Conservation (phyloP, 2,797 vertebrate genomes). For the Enteromius argenteus region DNA sequence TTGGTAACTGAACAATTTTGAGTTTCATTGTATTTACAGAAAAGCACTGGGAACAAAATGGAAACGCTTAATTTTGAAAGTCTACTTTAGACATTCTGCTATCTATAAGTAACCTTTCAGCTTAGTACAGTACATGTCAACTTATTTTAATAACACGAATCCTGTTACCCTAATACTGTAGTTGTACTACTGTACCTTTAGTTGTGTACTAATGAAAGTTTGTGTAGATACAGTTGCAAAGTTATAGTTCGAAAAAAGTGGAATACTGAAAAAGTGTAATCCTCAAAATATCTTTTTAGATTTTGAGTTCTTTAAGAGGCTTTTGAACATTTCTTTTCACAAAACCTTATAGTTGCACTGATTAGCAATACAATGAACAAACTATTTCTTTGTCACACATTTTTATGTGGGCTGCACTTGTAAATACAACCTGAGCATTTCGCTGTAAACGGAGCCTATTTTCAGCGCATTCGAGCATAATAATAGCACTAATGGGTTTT, state of each 20-base stretch:
- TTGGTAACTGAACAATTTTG: not conserved
- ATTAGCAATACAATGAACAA: slow-evolving; percentile 15
- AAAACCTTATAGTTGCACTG: not conserved
- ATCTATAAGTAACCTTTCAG: not conserved
- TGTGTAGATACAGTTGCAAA: not conserved
- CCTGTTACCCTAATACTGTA: not conserved
- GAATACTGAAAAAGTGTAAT: not conserved
- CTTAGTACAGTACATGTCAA: not conserved
- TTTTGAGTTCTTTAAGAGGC: not conserved
- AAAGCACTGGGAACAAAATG: not conserved
- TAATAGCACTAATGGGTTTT: slow-evolving; percentile 14
- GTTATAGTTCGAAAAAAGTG: not conserved
- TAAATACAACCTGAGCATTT: not conserved
- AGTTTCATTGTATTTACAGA: not conserved
- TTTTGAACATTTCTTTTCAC: not conserved
- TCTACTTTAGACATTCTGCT: no score
- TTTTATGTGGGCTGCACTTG: slow-evolving; percentile 12
- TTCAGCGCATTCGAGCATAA: slow-evolving; percentile 12
- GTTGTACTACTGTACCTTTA: not conserved
- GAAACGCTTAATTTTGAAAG: no score
- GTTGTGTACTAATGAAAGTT: not conserved
- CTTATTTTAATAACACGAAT: not conserved
- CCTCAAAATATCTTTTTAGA: not conserved
- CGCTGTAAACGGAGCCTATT: not conserved
- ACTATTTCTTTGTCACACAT: not conserved